Percentiles rank a stretch among this genome's conserved stretches.
Conservation (phyloP, 23 tunicate species). For the Halocynthia roretzi region DNA sequence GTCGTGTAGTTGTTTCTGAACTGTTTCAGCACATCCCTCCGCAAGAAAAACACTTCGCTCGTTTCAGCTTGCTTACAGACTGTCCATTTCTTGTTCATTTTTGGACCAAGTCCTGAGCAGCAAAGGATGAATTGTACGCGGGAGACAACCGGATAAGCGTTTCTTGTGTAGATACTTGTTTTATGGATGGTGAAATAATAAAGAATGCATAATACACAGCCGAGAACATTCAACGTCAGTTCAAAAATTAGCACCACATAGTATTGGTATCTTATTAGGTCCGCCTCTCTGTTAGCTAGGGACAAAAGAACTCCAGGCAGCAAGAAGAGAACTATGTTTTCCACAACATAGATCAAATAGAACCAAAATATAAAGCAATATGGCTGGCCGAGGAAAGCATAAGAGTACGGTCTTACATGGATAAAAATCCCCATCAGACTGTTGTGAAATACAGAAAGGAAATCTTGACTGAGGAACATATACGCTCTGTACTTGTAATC, state of each 20-base stretch:
- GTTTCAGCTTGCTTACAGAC: conserved; percentile 93
- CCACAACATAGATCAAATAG: conserved; percentile 56
- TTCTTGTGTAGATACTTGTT: conserved; percentile 52
- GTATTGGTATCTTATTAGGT: conserved; percentile 32
- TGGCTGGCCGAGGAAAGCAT: conserved; percentile 81
- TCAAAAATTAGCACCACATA: conserved; percentile 52
- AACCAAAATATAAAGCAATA: conserved; percentile 91
- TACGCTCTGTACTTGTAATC: conserved; percentile 81
- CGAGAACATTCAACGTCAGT: conserved; percentile 32
- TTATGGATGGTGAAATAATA: conserved; percentile 83
- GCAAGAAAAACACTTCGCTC: conserved; percentile 78
- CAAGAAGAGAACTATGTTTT: conserved; percentile 56
- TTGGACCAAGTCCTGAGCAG: conserved; percentile 35
- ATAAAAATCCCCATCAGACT: conserved; percentile 73
- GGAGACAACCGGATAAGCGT: conserved; percentile 65
- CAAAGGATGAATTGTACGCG: conserved; percentile 13
- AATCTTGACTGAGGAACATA: conserved; percentile 80
- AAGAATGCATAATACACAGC: conserved; percentile 36
- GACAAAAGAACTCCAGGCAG: conserved; percentile 50
- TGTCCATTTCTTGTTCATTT: conserved; percentile 52
- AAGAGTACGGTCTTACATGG: conserved; percentile 64
- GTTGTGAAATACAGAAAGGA: conserved; percentile 52
- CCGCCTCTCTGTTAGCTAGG: conserved; percentile 14
- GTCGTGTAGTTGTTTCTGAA: conserved; percentile 51
- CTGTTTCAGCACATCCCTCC: conserved; percentile 18